Evolutionary conservation across 2,113 vertebrate genomes (phyloP).

Genomic region (Cyprinodon variegatus): DNA sequence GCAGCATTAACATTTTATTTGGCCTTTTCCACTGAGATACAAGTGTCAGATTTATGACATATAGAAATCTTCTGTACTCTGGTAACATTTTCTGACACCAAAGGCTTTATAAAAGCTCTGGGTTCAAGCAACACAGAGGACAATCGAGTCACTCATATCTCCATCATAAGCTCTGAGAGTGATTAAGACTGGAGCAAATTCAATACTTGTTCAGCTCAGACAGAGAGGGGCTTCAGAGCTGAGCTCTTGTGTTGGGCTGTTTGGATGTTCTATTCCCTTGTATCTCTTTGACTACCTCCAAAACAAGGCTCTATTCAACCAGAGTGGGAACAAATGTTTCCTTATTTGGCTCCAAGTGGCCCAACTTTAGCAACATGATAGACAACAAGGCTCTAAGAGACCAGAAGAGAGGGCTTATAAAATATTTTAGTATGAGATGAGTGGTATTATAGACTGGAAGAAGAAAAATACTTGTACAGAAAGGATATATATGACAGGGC

Average conservation of each 20-base stretch:
- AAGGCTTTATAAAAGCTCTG: conserved; percentile 23
- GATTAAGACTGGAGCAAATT: conserved; percentile 70
- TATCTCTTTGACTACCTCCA: conserved; percentile 82
- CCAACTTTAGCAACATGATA: conserved; percentile 68
- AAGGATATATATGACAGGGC: not conserved
- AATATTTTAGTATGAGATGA: conserved; percentile 23
- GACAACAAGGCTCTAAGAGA: conserved; percentile 66
- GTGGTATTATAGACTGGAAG: conserved; percentile 1
- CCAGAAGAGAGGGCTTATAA: conserved; percentile 11
- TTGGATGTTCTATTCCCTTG: conserved; percentile 83
- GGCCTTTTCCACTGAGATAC: not conserved
- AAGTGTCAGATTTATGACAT: conserved; percentile 3
- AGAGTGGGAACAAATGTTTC: conserved; percentile 89
- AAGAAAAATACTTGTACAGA: not conserved
- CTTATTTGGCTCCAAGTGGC: conserved; percentile 85
- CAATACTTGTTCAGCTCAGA: conserved; percentile 58
- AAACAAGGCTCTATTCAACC: conserved; percentile 93
- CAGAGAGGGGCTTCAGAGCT: conserved; percentile 78
- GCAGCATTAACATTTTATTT: conserved; percentile 8
- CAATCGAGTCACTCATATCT: conserved; percentile 77
- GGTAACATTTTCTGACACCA: conserved; percentile 48
- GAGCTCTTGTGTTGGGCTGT: conserved; percentile 77
- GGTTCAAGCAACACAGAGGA: conserved; percentile 49
- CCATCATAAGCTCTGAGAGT: conserved; percentile 60
- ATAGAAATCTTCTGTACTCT: conserved; percentile 5